A percentile compares a stretch with the other conserved stretches of the same genome.
Evolutionary conservation across 2,113 vertebrate genomes (phyloP).

Genomic region (Bothrops jararaca): DNA sequence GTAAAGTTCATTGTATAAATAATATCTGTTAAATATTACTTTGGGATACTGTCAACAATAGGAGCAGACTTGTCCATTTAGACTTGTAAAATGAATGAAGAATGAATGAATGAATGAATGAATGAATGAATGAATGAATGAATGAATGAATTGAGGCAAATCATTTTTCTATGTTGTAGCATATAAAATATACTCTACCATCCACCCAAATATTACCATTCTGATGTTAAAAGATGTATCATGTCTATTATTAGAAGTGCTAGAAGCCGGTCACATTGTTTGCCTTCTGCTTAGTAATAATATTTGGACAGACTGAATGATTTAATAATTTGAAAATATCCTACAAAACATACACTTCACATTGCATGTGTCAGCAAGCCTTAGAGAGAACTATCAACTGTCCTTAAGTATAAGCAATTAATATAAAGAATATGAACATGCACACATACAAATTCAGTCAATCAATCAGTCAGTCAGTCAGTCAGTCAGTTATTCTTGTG

Average conservation of each 20-base stretch:
- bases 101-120: not conserved
- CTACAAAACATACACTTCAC: slow-evolving; percentile 12
- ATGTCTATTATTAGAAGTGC: slow-evolving; percentile 21
- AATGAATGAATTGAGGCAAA: not conserved
- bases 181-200: not conserved
- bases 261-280: slow-evolving; percentile 40
- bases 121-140: not conserved
- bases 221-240: not conserved
- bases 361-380: slow-evolving; percentile 30
- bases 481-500: not conserved
- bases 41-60: slow-evolving; percentile 13
- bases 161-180: not conserved
- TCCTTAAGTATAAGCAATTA: slow-evolving; percentile 44
- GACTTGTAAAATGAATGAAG: not conserved
- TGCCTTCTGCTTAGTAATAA: slow-evolving; percentile 17
- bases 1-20: not conserved
- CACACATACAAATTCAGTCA: not conserved
- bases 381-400: slow-evolving; percentile 19
- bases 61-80: not conserved
- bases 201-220: not conserved
- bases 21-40: slow-evolving; percentile 1
- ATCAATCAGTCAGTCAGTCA: not conserved
- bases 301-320: slow-evolving; percentile 40
- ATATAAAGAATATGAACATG: slow-evolving; percentile 20
- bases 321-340: slow-evolving; percentile 40